These are phyloP conservation scores for Parnassius mnemosyne DNA, from an alignment of 2,888 invertebrate genomes.

Conservation along the genomic window DNA sequence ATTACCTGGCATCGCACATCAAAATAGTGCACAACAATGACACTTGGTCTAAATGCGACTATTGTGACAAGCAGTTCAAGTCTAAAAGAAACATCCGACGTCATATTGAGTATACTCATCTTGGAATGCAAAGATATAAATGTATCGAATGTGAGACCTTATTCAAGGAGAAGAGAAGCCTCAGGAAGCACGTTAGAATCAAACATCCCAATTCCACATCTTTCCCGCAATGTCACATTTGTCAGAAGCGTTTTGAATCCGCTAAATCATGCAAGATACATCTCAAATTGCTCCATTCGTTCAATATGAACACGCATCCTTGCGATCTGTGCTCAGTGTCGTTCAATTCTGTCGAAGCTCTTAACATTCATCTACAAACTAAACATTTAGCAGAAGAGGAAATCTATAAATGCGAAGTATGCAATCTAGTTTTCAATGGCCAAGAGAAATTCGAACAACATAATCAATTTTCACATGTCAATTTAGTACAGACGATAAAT, in stretches of 20 bases:
- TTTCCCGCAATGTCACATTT: slow-evolving; percentile 67
- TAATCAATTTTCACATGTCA: slow-evolving; percentile 45
- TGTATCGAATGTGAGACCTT: slow-evolving; percentile 65
- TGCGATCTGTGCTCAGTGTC: slow-evolving; percentile 63
- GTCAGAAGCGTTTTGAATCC: slow-evolving; percentile 63
- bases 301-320: slow-evolving; percentile 62
- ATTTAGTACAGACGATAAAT: slow-evolving; percentile 35
- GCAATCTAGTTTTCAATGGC: slow-evolving; percentile 61
- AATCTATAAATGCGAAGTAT: slow-evolving; percentile 65
- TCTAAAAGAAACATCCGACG: slow-evolving; percentile 62
- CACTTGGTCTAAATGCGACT: slow-evolving; percentile 60
- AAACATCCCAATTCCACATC: slow-evolving; percentile 59
- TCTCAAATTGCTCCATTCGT: slow-evolving; percentile 59
- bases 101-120: slow-evolving; percentile 64
- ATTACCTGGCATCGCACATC: slow-evolving; percentile 61
- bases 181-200: slow-evolving; percentile 61
- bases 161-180: slow-evolving; percentile 65
- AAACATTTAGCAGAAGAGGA: slow-evolving; percentile 61
- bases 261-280: slow-evolving; percentile 70
- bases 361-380: slow-evolving; percentile 52
- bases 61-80: slow-evolving; percentile 64
- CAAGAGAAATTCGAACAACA: slow-evolving; percentile 59
- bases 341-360: slow-evolving; percentile 52
- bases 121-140: slow-evolving; percentile 63
- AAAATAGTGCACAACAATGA: slow-evolving; percentile 60